Evolutionary conservation across 2,888 invertebrate genomes (phyloP), one percentile per base, ranked within the genome.

Genomic region (Apamea crenata): DNA sequence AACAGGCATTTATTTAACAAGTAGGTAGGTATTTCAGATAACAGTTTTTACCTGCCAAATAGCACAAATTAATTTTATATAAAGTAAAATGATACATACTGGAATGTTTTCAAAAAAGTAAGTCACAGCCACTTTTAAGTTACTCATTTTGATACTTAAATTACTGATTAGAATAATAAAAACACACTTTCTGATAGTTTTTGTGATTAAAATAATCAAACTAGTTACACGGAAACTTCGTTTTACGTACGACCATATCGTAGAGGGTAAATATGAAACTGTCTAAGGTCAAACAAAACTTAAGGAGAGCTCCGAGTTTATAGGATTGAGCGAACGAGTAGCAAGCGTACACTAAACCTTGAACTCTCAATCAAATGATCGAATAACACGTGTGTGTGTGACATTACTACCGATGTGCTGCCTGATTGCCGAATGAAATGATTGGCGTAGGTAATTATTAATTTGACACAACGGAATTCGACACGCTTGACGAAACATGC

Each of bases 111-210:
- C 94, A 78, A 93, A 83, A 81, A 92, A 87, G 69, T 95, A 94
- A 66, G 89, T 90, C 53, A 93, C 78, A 74, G 93, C 94, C 82
- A 91, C 93, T 91, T 94, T 82, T 87, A 95, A 90, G 82, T 94
- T 93, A 91, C 91, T 93, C 95, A 95, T 95, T 77, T 83, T 90
- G 74, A 40, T 50, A 84, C 47, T 47, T 40, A 32, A 25, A 63
- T 61, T 68, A 61, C 16, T 81, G 40, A 69, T 21, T 66, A 44
- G 14, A 59, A 36, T 44, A 29, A 29, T 16, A 40, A 56, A 73
- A 61, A 59, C 18, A 61, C 70, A 81, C 56, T 78, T 44, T n/a
- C 50, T 47, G 44, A 56, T 68, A 68, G 10, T 68, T 47, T 59
- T 32, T 25, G 12, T 1, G n/a, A 83, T 61, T n/a, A 65, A 18